Conservation (phyloP, 2,888 invertebrate species). For the Augochlorella aurata region DNA sequence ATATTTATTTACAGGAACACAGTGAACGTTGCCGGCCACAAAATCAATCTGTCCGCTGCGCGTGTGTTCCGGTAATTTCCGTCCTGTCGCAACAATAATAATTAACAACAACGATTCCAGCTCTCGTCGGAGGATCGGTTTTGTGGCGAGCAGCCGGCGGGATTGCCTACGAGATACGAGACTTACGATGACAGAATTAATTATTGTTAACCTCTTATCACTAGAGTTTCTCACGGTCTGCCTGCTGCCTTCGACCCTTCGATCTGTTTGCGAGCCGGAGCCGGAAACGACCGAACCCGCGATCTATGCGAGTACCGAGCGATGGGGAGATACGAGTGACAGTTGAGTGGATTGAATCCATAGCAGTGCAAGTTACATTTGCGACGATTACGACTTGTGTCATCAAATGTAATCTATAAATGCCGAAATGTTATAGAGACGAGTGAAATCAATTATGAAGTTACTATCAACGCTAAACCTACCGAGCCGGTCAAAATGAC, state of each 20-base stretch:
- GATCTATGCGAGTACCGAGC: background rate
- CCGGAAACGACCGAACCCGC: background rate
- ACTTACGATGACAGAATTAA: conserved; percentile 59
- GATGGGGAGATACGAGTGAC: background rate
- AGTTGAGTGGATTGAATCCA: too few species aligned
- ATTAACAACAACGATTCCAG: conserved; percentile 29
- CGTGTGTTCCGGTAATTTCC: background rate
- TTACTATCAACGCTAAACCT: too few species aligned
- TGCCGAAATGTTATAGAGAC: too few species aligned
- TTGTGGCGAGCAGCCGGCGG: conserved; percentile 51
- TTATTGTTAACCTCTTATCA: conserved; percentile 60
- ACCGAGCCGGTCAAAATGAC: too few species aligned
- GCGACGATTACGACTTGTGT: too few species aligned
- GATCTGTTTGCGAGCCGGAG: background rate
- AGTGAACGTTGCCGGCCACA: conserved; percentile 50
- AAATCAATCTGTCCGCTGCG: conserved; percentile 26
- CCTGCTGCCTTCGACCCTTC: background rate
- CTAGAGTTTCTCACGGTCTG: conserved; percentile 5
- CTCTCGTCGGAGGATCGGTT: conserved; percentile 39
- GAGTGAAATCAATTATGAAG: too few species aligned
- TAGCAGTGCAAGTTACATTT: too few species aligned
- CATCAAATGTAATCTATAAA: too few species aligned
- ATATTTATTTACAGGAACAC: conserved; percentile 68
- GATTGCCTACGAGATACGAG: conserved; percentile 65
- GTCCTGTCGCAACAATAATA: conserved; percentile 32